A percentile compares a stretch with the other conserved stretches of the same genome.
phyloP scores from a whole-genome alignment of 2,113 vertebrate species.

The Isichthys henryi region DNA sequence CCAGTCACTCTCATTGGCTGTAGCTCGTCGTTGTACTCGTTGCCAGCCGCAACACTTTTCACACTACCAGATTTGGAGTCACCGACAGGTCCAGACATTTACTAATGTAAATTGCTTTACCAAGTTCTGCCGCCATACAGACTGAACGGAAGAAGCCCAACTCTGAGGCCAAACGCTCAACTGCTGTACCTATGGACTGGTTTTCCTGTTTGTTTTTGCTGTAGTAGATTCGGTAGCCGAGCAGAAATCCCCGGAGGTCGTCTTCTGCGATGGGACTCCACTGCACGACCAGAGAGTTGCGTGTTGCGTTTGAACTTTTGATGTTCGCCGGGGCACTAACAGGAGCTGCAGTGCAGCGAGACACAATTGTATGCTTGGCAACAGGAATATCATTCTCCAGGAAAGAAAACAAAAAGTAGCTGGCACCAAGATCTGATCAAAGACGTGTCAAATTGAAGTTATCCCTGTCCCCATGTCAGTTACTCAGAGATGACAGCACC shows the following conservation, averaged over 20 bases:
- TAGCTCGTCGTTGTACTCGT: neutral
- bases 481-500: neutral
- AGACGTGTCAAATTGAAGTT: neutral
- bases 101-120: neutral
- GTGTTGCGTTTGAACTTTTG: slow-evolving; percentile 46
- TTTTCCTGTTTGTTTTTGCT: slow-evolving; percentile 23
- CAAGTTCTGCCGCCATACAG: neutral
- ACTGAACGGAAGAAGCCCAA: neutral
- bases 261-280: slow-evolving; percentile 62
- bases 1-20: neutral
- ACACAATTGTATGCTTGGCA: too few species aligned
- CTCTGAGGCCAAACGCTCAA: neutral
- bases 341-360: slow-evolving; percentile 53
- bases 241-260: slow-evolving; percentile 64
- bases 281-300: slow-evolving; percentile 53
- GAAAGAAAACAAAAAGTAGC: neutral
- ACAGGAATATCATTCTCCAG: neutral
- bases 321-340: slow-evolving; percentile 56
- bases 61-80: neutral
- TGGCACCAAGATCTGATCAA: neutral
- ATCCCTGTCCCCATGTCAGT: neutral
- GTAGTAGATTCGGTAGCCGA: slow-evolving; percentile 61
- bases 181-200: slow-evolving; percentile 40
- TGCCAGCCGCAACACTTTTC: neutral
- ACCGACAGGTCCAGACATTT: neutral